Evolutionary conservation across 2,113 vertebrate species (phyloP).

Genomic region (Callionymus lyra): DNA sequence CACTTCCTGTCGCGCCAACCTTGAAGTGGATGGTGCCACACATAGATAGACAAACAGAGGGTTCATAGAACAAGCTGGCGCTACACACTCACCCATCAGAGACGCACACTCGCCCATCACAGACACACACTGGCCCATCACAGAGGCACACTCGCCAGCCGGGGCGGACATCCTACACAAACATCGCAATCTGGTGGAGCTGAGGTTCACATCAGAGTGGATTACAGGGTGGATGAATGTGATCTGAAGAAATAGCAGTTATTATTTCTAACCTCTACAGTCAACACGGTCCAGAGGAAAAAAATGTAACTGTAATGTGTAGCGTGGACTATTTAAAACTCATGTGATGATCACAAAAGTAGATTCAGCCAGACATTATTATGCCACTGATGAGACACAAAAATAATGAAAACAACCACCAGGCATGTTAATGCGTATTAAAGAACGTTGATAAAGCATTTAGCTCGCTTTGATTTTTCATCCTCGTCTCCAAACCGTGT

Average conservation of each 20-base stretch:
- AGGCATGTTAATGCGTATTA: too few relatives aligned
- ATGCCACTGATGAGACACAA: too few relatives aligned
- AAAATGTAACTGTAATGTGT: too few relatives aligned
- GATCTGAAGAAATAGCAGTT: constrained; percentile 19
- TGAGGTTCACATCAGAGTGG: constrained; percentile 47
- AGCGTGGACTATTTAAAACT: too few relatives aligned
- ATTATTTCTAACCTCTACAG: constrained; percentile 34
- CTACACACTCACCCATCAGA: neutral
- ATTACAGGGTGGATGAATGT: constrained; percentile 42
- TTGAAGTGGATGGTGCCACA: constrained; percentile 23
- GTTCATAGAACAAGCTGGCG: neutral
- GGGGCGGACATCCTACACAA: constrained; percentile 44
- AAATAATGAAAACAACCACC: too few relatives aligned
- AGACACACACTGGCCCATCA: neutral
- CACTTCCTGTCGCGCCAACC: constrained; percentile 44
- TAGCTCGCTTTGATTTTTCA: neutral
- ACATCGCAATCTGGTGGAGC: constrained; percentile 34
- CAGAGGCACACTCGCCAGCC: constrained; percentile 25
- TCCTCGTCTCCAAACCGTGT: constrained; percentile 3
- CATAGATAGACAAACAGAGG: neutral
- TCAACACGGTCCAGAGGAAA: constrained; percentile 10
- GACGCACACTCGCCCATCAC: constrained; percentile 22
- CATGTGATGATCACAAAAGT: too few relatives aligned
- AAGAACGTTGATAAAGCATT: too few relatives aligned
- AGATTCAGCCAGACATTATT: too few relatives aligned